phyloP scores from a whole-genome alignment of 2,888 invertebrate species.

The Drosophila greeni region DNA sequence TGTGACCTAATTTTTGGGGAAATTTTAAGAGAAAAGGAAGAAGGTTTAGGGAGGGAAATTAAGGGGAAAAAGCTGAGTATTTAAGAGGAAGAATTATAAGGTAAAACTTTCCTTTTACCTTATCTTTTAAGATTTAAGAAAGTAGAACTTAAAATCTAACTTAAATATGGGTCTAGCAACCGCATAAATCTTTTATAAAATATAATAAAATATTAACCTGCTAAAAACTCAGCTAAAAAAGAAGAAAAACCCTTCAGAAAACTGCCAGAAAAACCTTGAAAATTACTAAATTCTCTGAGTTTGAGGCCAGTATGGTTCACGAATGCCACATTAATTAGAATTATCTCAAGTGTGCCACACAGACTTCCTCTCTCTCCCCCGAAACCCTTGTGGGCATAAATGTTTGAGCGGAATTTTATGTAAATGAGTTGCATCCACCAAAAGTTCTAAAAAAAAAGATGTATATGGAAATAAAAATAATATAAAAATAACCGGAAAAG shows the following conservation, averaged over 20 bases:
- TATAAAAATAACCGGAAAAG: conserved; percentile 5
- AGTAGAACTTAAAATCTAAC: neutral
- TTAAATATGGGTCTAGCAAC: too few species aligned
- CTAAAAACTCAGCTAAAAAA: neutral
- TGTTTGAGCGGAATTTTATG: conserved; percentile 54
- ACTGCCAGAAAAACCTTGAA: neutral
- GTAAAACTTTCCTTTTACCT: too few species aligned
- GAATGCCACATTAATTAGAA: conserved; percentile 53
- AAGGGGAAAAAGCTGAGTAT: neutral
- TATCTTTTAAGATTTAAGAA: too few species aligned
- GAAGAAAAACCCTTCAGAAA: neutral
- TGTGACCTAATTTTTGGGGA: conserved; percentile 23
- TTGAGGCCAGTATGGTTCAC: conserved; percentile 20
- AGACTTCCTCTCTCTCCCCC: neutral
- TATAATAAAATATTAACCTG: neutral
- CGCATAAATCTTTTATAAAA: neutral
- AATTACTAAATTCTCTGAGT: neutral
- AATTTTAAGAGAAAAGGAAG: neutral
- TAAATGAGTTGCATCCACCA: conserved; percentile 44
- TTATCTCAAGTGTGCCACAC: conserved; percentile 57
- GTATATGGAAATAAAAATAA: conserved; percentile 12
- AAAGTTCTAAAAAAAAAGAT: conserved; percentile 17
- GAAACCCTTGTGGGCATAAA: conserved; percentile 34
- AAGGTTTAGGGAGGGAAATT: neutral
- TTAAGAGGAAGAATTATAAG: neutral